phyloP scores from a whole-genome alignment of 2,113 vertebrate species.

The Rhinolophus sinicus region DNA sequence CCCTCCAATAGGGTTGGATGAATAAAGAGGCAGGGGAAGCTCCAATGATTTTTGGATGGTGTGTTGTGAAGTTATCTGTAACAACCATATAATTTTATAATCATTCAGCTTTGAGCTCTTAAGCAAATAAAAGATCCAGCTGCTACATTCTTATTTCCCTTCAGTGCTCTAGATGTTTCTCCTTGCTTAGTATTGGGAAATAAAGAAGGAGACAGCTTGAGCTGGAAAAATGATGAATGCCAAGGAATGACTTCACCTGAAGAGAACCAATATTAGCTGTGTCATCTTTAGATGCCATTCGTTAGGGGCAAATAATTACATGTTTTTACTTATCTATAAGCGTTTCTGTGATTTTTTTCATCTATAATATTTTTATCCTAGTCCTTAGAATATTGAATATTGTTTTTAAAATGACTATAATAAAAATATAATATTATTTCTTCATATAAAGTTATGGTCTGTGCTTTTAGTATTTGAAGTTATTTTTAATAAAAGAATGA shows the following conservation, averaged over 20 bases:
- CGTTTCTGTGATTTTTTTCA: neutral
- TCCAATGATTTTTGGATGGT: neutral
- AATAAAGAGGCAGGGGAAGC: neutral
- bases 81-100: neutral
- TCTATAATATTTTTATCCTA: neutral
- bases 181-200: neutral
- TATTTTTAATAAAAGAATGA: constrained; percentile 70
- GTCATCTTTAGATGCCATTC: neutral
- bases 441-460: constrained; percentile 52
- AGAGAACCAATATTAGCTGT: neutral
- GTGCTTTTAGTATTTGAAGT: constrained; percentile 60
- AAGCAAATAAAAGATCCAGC: neutral
- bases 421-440: constrained; percentile 63
- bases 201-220: neutral
- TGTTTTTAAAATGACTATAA: neutral
- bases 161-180: neutral
- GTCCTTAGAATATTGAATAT: constrained; percentile 36
- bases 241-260: neutral
- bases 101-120: neutral
- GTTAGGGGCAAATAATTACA: neutral
- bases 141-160: neutral
- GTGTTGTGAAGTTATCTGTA: neutral
- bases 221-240: neutral
- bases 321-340: neutral
- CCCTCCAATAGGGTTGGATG: neutral